phyloP scores from a whole-genome alignment of 2,797 vertebrate genomes.

The Falco cherrug region DNA sequence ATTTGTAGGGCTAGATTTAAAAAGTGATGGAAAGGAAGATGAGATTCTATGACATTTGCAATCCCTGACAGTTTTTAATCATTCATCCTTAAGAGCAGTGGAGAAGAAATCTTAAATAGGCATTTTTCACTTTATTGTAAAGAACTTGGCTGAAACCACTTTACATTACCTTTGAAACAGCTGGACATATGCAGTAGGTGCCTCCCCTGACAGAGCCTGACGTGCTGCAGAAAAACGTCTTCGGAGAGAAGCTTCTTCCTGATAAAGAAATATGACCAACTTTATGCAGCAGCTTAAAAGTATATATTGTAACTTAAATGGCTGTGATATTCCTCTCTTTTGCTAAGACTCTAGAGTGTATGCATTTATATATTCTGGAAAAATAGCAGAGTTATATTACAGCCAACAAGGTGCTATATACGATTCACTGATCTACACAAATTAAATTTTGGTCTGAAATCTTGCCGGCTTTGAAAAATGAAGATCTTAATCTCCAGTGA shows the following conservation, averaged over 20 bases:
- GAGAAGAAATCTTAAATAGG: background rate
- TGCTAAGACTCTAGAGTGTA: too few species aligned
- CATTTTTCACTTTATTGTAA: background rate
- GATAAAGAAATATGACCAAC: background rate
- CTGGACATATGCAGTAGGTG: slow-evolving; percentile 74
- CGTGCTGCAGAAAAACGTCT: slow-evolving; percentile 78
- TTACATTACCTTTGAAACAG: slow-evolving; percentile 83
- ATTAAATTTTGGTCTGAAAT: background rate
- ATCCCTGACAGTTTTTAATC: background rate
- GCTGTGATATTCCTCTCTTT: background rate
- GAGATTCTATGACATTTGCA: background rate
- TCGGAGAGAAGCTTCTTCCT: slow-evolving; percentile 86
- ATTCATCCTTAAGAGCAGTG: background rate
- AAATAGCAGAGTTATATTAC: background rate
- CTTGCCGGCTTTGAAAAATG: background rate
- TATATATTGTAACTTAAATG: background rate
- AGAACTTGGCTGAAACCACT: background rate
- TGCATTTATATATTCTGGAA: background rate
- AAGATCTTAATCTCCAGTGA: background rate
- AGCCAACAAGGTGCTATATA: background rate
- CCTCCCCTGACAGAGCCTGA: slow-evolving; percentile 85
- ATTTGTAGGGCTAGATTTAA: background rate
- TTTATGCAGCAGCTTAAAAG: background rate
- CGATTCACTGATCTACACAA: background rate
- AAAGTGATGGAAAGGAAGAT: background rate